Evolutionary conservation across 2,888 invertebrate species (phyloP).

Genomic region (Mactromeris polynyma): DNA sequence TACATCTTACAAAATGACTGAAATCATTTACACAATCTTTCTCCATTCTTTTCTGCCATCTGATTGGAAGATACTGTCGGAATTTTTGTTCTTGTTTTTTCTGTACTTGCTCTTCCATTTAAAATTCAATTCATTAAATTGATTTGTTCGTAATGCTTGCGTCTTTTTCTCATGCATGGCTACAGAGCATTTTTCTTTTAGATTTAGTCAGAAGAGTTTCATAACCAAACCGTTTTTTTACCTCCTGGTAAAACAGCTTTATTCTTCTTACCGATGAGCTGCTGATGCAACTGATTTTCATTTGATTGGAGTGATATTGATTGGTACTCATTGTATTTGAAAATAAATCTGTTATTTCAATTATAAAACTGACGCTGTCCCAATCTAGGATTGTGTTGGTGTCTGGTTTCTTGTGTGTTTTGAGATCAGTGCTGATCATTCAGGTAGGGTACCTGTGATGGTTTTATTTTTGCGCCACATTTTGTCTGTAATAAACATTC

Average conservation of each 20-base stretch:
- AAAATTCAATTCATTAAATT: slow-evolving; percentile 8
- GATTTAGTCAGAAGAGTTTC: not conserved
- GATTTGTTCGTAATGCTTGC: not conserved
- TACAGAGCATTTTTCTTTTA: not conserved
- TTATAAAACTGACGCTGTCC: not conserved
- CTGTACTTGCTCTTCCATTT: not conserved
- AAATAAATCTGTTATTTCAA: not conserved
- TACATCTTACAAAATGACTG: slow-evolving; percentile 9
- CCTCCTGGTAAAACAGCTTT: not conserved
- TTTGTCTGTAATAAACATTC: slow-evolving; percentile 20
- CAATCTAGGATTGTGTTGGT: not conserved
- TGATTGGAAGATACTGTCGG: not conserved
- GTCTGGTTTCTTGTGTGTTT: not conserved
- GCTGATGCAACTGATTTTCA: slow-evolving; percentile 3
- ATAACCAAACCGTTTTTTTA: not conserved
- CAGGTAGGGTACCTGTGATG: slow-evolving; percentile 5
- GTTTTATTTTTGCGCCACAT: not conserved
- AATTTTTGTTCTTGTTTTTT: not conserved
- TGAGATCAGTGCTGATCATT: not conserved
- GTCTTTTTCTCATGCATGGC: not conserved
- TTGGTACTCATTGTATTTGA: not conserved
- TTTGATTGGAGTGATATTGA: not conserved
- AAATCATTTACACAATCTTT: not conserved
- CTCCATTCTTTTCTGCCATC: not conserved
- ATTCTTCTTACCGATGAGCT: not conserved